phyloP scores from a whole-genome alignment of 2,888 invertebrate species.

The Meghimatium bilineatum region DNA sequence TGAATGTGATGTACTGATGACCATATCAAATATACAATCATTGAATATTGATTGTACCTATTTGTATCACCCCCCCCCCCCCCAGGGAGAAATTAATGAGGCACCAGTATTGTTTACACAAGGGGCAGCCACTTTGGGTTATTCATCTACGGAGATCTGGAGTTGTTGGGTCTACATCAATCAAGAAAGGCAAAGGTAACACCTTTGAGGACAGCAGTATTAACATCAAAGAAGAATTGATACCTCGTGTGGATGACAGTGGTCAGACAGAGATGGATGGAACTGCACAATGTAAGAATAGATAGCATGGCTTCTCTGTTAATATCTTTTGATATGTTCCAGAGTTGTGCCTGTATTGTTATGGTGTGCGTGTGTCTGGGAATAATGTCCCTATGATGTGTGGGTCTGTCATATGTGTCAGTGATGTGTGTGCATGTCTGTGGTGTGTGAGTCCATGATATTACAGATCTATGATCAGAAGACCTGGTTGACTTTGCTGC shows the following conservation, averaged over 20 bases:
- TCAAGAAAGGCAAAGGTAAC: constrained; percentile 19
- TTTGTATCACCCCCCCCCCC: background rate
- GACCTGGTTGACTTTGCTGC: no score
- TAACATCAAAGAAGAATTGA: background rate
- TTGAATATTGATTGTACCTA: background rate
- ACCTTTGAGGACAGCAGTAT: background rate
- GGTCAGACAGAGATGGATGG: background rate
- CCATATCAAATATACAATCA: no score
- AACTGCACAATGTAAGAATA: background rate
- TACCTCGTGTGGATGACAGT: background rate
- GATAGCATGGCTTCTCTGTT: background rate
- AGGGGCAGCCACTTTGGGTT: constrained; percentile 47
- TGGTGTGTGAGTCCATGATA: no score
- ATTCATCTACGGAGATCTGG: constrained; percentile 44
- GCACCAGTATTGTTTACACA: constrained; percentile 50
- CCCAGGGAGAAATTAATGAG: constrained; percentile 50
- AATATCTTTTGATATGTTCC: no score
- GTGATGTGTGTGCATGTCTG: no score
- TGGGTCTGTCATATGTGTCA: no score
- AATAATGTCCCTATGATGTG: no score
- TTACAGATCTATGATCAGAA: no score
- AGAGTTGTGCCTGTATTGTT: no score
- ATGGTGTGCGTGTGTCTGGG: no score
- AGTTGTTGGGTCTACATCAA: constrained; percentile 14
- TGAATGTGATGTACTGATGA: no score